Evolutionary conservation across 2,113 vertebrate genomes (phyloP), one percentile per base, ranked within the genome.

Genomic region (Lampris incognitus): DNA sequence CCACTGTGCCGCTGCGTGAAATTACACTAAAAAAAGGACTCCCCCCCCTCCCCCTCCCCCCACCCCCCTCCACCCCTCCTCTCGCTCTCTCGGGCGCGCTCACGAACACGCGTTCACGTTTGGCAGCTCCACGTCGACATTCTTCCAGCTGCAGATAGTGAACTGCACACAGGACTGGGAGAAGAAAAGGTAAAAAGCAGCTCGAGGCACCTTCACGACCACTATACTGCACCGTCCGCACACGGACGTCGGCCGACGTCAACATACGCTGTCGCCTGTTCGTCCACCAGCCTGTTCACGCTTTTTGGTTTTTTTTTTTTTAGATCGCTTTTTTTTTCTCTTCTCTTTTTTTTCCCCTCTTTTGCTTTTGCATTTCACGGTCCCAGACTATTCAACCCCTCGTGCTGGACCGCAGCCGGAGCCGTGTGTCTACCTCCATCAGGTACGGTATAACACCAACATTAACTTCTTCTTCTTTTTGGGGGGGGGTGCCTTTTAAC

Each of bases 111-210:
- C 94, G 94, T 92, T 93, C 94, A 94, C 94, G 94, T 93, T 94
- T 95, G 94, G 94, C 94, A 95, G 94, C 94, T 95, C 94, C 94
- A 95, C 94, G 94, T 95, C 94, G 94, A 95, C 94, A 95, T 94
- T 95, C 94, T 95, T 95, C 94, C 94, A 95, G 94, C 94, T 94
- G 94, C 92, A 91, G 90, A 90, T 89, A 91, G 90, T 92, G 91
- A 88, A 90, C 87, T 90, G 87, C 93, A 87, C 93, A 87, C 89
- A 80, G 88, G 76, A 69, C 79, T 84, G 87, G 78, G 76, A 84
- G 88, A 88, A 85, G 88, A 87, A 92, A 91, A 89, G 87, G 91
- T 91, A 85, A 85, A 24, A 89, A 85, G 87, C 90, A 85, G 83
- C 83, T 67, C 69, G 44, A 72, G 85, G 78, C 91, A 91, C 84